Evolutionary conservation across 2,797 vertebrate species (phyloP), one percentile per base, ranked within the genome.

Genomic region (Mus caroli): DNA sequence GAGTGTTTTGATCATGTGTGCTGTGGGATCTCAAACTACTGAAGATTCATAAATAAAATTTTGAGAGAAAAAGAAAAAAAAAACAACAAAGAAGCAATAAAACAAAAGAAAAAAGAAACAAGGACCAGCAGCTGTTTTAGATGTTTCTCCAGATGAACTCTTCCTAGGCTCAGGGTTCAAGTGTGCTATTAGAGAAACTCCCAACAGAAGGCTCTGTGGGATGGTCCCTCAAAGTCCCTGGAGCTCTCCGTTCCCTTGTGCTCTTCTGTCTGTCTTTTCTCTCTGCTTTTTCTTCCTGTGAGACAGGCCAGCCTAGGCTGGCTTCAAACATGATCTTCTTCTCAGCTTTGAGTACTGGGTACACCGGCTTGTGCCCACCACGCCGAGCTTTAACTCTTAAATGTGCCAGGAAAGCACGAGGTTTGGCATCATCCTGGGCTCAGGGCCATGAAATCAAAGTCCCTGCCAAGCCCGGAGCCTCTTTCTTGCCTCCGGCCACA

Each of bases 401-500:
- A 2, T 22, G 46, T 4, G 34, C 22, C 75, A 79, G 15, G 3
- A 77, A 73, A 58, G 31, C 26, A 5, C 0, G 24, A 89, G 73
- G 37, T 43, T 3, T 84, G 77, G 6, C 54, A 2, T 43, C 26
- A 89, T 58, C 9, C 56, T 22, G 4, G 76, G 76, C 54, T 82
- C 73, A 85, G 92, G 80, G 40, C 40, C 77, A 54, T 93, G 79
- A 93, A 37, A 34, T 77, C 24, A 82, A 92, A 83, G 77, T 19
- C 43, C 43, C 31, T 60, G 78, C 31, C 54, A 67, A 15, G 56
- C 12, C 22, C 6, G 4, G 34, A 34, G 54, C 56, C 28, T 26
- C 54, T 34, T 60, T 75, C 52, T 46, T n/a, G 46, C 60, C 56
- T 94, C 40, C 54, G 24, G 79, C 54, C 75, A 67, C 28, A 91